A percentile compares a stretch with the other conserved stretches of the same genome.
These are phyloP conservation scores for Anguilla pacifica DNA, from an alignment of 2,797 vertebrate species.

Conservation along the genomic window DNA sequence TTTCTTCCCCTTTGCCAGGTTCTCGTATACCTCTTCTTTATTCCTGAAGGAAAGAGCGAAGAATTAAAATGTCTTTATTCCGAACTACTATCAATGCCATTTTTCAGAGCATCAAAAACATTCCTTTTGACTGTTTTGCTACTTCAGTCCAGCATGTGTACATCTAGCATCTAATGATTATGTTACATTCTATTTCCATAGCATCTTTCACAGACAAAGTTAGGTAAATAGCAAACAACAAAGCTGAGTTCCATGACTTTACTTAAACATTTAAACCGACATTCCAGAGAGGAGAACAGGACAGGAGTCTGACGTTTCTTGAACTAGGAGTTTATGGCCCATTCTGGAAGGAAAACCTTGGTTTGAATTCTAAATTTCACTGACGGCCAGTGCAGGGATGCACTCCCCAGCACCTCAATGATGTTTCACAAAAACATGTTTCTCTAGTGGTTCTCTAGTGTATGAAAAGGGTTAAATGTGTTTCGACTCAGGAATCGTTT, in stretches of 20 bases:
- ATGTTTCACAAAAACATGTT: neutral
- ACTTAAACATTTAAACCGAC: neutral
- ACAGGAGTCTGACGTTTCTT: neutral
- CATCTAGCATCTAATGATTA: no score
- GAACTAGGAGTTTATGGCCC: neutral
- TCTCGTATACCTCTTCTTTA: constrained; percentile 87
- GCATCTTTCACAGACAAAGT: neutral
- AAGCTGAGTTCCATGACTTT: neutral
- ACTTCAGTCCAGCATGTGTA: neutral
- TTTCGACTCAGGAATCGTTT: neutral
- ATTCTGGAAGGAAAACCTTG: neutral
- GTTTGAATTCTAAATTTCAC: neutral
- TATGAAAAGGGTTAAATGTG: neutral
- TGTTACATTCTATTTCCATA: neutral
- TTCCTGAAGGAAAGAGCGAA: constrained; percentile 68
- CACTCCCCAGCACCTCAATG: neutral
- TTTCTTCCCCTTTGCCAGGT: constrained; percentile 82
- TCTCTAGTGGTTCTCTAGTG: neutral
- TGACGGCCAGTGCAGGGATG: neutral
- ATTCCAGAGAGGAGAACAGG: neutral
- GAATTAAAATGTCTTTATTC: neutral
- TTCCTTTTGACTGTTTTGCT: neutral
- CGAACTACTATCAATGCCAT: neutral
- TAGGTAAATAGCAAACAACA: neutral
- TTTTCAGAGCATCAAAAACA: neutral